Base-by-base conservation (phyloP, 2,113 vertebrate species). In the Bubo bubo region DNA sequence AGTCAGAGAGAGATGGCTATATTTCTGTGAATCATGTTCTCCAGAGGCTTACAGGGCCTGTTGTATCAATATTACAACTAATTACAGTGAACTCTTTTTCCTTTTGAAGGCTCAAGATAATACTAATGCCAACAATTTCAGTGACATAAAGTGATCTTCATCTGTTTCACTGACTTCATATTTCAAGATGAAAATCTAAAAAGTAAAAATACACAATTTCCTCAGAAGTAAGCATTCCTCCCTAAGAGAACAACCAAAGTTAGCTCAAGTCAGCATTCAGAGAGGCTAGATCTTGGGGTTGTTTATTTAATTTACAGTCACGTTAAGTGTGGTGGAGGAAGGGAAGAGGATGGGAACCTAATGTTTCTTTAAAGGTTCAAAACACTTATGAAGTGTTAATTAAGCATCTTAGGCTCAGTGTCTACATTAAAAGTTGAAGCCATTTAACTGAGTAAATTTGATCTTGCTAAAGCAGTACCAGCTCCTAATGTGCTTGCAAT, bases 151-250 rank as follows among this genome's bases (percentile, higher is more conserved):
- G 32, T 55, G 28, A 28, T 52, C 37, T 79, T 90, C 8, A 73
- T 70, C 34, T 50, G 16, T 75, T 86, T 74, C 15, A 55, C 18
- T 26, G 39, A 68, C 5, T 41, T 88, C 66, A 22, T 59, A 15
- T 68, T 66, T 63, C 53, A 86, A 30, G 49, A 50, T 0, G 6
- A 84, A 94, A 47, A 50, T 47, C 30, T n/a, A 8, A 79, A 53
- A 71, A 73, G 10, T 68, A 55, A 75, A 64, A 81, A 28, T 32
- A 49, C 91, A 90, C 50, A 59, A 70, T 47, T 97, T 98, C 88
- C 45, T 97, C 88, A 55, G 95, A 96, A n/a, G 71, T 97, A 75
- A 96, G 80, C 43, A 96, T 75, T 71, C 59, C n/a, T 72, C 88
- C 82, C 66, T 95, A 94, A 76, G 86, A 86, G 88, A 91, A 23